Conservation (phyloP, 2,888 invertebrate genomes). For the Epirrita christyi region DNA sequence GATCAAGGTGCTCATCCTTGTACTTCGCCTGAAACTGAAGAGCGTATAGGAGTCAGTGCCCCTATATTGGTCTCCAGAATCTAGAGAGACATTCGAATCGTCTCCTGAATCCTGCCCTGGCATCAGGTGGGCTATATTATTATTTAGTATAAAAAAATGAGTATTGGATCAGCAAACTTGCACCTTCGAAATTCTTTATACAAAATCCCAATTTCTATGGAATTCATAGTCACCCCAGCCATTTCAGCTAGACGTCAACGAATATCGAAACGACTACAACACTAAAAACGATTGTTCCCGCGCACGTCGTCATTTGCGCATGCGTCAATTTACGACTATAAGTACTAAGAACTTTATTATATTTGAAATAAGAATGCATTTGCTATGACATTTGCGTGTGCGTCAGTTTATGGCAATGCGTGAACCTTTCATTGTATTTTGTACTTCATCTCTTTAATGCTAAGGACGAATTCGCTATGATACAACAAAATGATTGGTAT, state of each 20-base stretch:
- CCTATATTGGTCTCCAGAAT: no score
- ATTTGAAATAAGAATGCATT: background rate
- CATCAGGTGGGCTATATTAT: no score
- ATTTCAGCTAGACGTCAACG: conserved; percentile 47
- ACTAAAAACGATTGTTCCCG: conserved; percentile 52
- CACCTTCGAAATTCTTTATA: no score
- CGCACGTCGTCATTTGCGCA: conserved; percentile 43
- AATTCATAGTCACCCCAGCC: conserved; percentile 34
- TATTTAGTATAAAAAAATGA: no score
- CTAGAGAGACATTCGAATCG: no score
- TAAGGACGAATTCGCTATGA: background rate
- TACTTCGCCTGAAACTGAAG: no score
- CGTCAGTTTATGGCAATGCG: background rate
- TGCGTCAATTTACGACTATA: conserved; percentile 38
- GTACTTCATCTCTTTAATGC: background rate
- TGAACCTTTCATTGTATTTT: background rate
- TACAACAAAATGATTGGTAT: background rate
- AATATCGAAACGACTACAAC: conserved; percentile 45
- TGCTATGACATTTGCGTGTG: background rate
- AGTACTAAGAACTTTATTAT: background rate
- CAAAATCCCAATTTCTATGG: background rate
- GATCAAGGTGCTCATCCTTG: no score
- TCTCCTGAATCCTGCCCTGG: no score
- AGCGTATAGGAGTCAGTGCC: no score
- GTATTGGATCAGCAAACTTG: no score